phyloP scores from a whole-genome alignment of 23 tunicate genomes.

The Styela plicata region DNA sequence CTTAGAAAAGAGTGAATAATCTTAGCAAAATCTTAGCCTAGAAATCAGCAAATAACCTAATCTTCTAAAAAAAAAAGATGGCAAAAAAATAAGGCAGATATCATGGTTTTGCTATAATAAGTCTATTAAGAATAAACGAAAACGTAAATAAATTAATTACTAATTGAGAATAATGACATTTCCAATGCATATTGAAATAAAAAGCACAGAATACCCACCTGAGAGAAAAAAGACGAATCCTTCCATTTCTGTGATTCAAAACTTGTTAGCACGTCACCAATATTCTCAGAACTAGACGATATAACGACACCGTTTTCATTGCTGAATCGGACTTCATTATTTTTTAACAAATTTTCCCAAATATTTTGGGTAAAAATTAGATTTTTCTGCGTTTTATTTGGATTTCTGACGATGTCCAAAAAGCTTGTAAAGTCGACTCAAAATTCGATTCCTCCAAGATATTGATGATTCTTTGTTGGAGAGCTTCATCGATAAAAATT shows the following conservation, averaged over 20 bases:
- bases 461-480: slow-evolving; percentile 70
- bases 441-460: slow-evolving; percentile 55
- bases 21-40: too few relatives aligned
- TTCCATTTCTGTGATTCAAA: background rate
- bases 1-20: too few relatives aligned
- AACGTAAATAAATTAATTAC: too few relatives aligned
- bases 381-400: background rate
- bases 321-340: background rate
- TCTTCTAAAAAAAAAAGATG: too few relatives aligned
- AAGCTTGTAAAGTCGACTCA: slow-evolving; percentile 39
- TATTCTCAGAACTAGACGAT: background rate
- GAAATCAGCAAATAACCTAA: too few relatives aligned
- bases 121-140: too few relatives aligned
- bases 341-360: background rate
- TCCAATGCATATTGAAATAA: too few relatives aligned
- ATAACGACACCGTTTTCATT: background rate
- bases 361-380: background rate
- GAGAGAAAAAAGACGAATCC: background rate
- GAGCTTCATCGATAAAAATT: slow-evolving; percentile 43
- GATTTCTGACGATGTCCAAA: slow-evolving; percentile 5
- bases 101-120: too few relatives aligned
- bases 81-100: too few relatives aligned
- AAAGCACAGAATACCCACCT: too few relatives aligned
- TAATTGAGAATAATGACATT: too few relatives aligned
- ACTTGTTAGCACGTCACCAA: background rate